Evolutionary conservation across 2,797 vertebrate species (phyloP), one percentile per base, ranked within the genome.

Genomic region (Poecile montanus): DNA sequence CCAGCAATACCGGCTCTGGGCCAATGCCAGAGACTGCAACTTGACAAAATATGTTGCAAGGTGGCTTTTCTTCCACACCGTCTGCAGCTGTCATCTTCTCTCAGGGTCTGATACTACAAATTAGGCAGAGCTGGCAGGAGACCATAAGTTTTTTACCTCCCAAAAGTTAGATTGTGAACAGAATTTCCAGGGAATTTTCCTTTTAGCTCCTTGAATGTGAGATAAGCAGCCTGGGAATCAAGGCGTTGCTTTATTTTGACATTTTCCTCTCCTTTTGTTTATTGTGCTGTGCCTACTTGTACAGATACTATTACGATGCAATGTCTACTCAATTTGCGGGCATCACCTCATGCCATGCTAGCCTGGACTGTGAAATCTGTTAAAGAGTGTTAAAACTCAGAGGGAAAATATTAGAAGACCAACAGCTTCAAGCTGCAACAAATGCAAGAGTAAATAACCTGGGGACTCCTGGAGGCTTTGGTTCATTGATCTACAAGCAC

Each of bases 11-110:
- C 85, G 96, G 94, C 89, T 74, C 90, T 95, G 93, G 97, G 95
- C 91, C 94, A 95, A 29, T 95, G 96, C 96, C 96, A 97, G 95
- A 97, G 93, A 94, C 94, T 97, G 95, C 81, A 94, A 95, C 95
- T 96, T 95, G 89, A 97, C 96, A 97, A 97, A 97, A 95, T 94
- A 82, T 96, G 89, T 90, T 96, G 91, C 96, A 96, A 97, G 97
- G 97, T 97, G 95, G 94, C 86, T 97, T 95, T 95, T 62, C 80
- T 92, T 96, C 92, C 70, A 73, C 67, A 85, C 76, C 82, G 95
- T 96, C 97, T 97, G 90, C 89, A 97, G 96, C 95, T 97, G 97
- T 97, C 97, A 97, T 96, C 95, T 95, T 96, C 92, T 96, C 91
- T 95, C 88, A 79, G 79, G 84, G 80, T 32, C 63, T 82, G 89